Base-by-base conservation (phyloP, 2,797 vertebrate genomes). In the Heteromormyrus szaboi region DNA sequence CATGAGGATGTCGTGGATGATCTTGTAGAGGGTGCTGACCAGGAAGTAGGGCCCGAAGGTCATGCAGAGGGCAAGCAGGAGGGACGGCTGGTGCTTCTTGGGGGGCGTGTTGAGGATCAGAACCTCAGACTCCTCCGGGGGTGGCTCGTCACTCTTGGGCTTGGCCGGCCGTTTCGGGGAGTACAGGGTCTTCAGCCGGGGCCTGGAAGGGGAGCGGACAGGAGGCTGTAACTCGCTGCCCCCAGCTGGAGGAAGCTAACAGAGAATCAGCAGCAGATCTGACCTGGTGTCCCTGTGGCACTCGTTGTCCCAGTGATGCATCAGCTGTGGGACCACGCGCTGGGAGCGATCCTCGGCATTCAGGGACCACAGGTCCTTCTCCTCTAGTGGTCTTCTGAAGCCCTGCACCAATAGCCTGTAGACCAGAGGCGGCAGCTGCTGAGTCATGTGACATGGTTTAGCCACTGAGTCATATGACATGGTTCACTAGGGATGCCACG, bases 31-130 rank as follows among this genome's bases (percentile, higher is more conserved):
- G 91, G 96, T 97, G 94, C 98, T 99, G 94, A 98, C 95, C 91
- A 99, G 95, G 92, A 99, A 99, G 93, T 98, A 97, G 0, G 98
- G 98, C 2, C 98, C 98, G 0, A 99, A 99, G 25, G 97, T 96
- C 90, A 96, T 95, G 90, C 97, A 98, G 76, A 99, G 93, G 0
- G 97, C 98, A 94, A 96, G 96, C 48, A 97, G 93, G 50, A 99
- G 95, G 1, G 98, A 99, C 0, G 98, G 96, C 17, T 97, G 94
- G 46, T 92, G 92, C 0, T 91, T 94, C 92, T 95, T 97, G 89
- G 91, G 93, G 1, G 93, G 46, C 0, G 91, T 88, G 92, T 96
- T 97, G 12, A 97, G 86, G 7, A 99, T 95, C 91, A 99, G 91
- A 86, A 97, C 96, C 93, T 99, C 97, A 0, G 95, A 95, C 93